Conservation (phyloP, 2,888 invertebrate genomes). For the Parnassius orleans region DNA sequence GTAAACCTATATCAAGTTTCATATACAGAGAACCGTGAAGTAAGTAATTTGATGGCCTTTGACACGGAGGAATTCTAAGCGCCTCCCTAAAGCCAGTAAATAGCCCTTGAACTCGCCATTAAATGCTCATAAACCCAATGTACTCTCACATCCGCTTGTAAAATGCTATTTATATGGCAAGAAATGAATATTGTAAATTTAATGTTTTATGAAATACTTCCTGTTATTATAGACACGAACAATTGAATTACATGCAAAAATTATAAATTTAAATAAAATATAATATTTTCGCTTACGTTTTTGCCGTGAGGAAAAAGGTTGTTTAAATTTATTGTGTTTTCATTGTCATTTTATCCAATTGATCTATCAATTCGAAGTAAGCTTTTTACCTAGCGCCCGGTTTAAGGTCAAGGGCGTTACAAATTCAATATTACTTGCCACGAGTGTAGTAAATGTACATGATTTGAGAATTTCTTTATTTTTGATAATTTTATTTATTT, state of each 20-base stretch:
- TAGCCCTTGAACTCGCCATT: slow-evolving; percentile 22
- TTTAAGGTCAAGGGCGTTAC: too few relatives aligned
- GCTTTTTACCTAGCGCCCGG: too few relatives aligned
- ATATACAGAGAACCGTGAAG: neutral
- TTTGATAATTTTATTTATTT: too few relatives aligned
- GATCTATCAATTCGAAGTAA: too few relatives aligned
- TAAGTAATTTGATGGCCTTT: slow-evolving; percentile 11
- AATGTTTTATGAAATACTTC: slow-evolving; percentile 8
- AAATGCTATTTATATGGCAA: slow-evolving; percentile 5
- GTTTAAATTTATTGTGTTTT: too few relatives aligned
- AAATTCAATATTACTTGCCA: too few relatives aligned
- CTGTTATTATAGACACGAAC: neutral
- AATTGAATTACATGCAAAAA: neutral
- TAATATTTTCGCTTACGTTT: neutral
- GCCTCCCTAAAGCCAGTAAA: slow-evolving; percentile 16
- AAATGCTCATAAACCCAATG: slow-evolving; percentile 22
- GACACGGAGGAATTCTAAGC: slow-evolving; percentile 2
- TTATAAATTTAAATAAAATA: too few relatives aligned
- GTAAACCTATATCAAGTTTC: too few relatives aligned
- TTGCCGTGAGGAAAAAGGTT: too few relatives aligned
- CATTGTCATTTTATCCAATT: too few relatives aligned
- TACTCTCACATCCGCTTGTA: slow-evolving; percentile 14
- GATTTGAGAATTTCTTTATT: too few relatives aligned
- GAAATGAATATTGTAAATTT: slow-evolving; percentile 5
- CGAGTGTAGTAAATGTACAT: too few relatives aligned